Conservation (phyloP, 2,888 invertebrate species). For the Oscheius onirici region DNA sequence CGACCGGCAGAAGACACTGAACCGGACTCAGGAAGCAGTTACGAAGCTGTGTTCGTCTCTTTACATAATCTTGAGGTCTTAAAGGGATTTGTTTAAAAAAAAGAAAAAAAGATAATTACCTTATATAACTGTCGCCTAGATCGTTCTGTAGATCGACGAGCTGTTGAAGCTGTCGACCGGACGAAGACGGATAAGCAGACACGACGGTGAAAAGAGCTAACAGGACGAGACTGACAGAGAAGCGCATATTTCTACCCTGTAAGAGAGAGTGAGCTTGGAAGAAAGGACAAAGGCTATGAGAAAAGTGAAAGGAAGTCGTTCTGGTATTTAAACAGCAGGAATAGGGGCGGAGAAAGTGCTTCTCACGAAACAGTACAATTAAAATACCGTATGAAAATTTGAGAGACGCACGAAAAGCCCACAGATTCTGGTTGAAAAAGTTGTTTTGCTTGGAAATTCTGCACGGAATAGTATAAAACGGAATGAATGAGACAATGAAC, state of each 20-base stretch:
- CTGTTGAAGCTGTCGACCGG: not conserved
- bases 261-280: not conserved
- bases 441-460: too few relatives aligned
- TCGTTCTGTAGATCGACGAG: constrained; percentile 14
- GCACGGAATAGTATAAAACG: too few relatives aligned
- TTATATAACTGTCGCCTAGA: constrained; percentile 4
- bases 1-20: constrained; percentile 40
- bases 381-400: not conserved
- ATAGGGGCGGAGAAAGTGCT: not conserved
- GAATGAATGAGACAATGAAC: too few relatives aligned
- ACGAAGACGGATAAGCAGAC: not conserved
- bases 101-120: not conserved
- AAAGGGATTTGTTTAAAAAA: not conserved
- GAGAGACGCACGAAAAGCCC: too few relatives aligned
- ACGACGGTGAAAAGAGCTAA: not conserved
- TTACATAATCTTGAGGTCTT: constrained; percentile 21
- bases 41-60: constrained; percentile 36
- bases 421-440: too few relatives aligned
- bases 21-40: constrained; percentile 42
- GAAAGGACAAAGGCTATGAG: not conserved
- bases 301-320: not conserved
- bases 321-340: too few relatives aligned
- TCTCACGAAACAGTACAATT: constrained; percentile 15
- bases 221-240: constrained; percentile 13
- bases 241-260: constrained; percentile 13